A percentile compares a stretch with the other conserved stretches of the same genome.
Evolutionary conservation across 2,113 vertebrate species (phyloP).

Genomic region (Lophotis ruficrista): DNA sequence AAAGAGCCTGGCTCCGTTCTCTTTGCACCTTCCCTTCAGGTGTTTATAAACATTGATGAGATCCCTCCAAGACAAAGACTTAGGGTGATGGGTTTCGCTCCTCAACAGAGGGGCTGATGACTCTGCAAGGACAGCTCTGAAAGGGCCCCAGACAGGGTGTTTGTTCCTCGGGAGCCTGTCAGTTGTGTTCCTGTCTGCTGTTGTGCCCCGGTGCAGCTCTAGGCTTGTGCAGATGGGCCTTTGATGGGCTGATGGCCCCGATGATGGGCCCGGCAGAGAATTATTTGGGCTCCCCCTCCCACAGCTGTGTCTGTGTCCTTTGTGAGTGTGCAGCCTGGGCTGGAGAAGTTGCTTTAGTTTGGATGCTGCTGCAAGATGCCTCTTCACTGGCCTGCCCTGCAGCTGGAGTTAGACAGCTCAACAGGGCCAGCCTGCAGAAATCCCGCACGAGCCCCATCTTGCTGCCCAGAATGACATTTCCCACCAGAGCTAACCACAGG

Average conservation of each 20-base stretch:
- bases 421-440: neutral
- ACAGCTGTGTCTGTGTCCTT: neutral
- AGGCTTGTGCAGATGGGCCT: neutral
- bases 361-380: neutral
- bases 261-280: neutral
- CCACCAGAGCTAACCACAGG: neutral
- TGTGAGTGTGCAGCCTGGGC: neutral
- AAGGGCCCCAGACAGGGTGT: neutral
- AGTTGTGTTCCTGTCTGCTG: neutral
- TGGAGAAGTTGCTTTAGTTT: neutral
- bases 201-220: neutral
- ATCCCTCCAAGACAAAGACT: neutral
- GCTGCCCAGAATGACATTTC: neutral
- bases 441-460: neutral
- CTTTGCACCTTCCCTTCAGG: neutral
- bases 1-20: neutral
- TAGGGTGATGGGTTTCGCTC: fast-evolving
- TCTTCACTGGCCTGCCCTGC: neutral
- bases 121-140: neutral
- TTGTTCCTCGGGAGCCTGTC: neutral
- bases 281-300: neutral
- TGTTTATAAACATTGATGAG: neutral
- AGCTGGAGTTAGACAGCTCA: neutral
- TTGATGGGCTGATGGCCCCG: neutral
- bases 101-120: neutral